Evolutionary conservation across 2,113 vertebrate genomes (phyloP), one percentile per base, ranked within the genome.

Genomic region (Pyrgilauda ruficollis): DNA sequence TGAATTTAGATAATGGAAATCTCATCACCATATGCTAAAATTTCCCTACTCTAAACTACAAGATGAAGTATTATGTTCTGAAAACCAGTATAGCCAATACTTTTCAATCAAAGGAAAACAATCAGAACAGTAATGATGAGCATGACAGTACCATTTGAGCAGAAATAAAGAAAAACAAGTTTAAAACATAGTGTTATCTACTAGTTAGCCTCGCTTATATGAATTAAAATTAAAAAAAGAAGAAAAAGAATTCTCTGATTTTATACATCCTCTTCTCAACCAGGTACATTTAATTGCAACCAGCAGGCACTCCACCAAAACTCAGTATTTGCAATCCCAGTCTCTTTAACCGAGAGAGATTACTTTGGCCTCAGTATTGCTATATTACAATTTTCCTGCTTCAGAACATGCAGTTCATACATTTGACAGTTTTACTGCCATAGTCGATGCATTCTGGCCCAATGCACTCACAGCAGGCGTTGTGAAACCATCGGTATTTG

Each of bases 401-500:
- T 99, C 97, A 99, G 96, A 99, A 98, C 95, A 99, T 99, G 97
- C 99, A 99, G 98, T 99, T 99, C 98, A 99, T 98, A 95, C 99
- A 99, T 93, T 99, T 99, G 90, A 99, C 99, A 21, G 98, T 98
- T 96, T 99, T 99, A 96, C 99, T 99, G 95, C 99, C 99, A 3
- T 99, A 99, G 97, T 99, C 99, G 53, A 99, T 98, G 72, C 99
- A 99, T 84, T 99, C 99, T 2, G 99, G 99, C 6, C 99, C 99
- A 9, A 99, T 98, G 87, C 99, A 99, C 97, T 99, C 99, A 20
- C 99, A 99, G 98, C 99, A 99, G 94, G 99, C 99, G 41, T 99
- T 99, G 97, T 99, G 99, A 93, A 99, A 99, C 99, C 99, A 99
- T 82, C 99, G 98, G 92, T 99, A 99, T 85, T 99, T 99, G 91